Evolutionary conservation across 2,113 vertebrate genomes (phyloP).

Genomic region (Lampris megalopsis): DNA sequence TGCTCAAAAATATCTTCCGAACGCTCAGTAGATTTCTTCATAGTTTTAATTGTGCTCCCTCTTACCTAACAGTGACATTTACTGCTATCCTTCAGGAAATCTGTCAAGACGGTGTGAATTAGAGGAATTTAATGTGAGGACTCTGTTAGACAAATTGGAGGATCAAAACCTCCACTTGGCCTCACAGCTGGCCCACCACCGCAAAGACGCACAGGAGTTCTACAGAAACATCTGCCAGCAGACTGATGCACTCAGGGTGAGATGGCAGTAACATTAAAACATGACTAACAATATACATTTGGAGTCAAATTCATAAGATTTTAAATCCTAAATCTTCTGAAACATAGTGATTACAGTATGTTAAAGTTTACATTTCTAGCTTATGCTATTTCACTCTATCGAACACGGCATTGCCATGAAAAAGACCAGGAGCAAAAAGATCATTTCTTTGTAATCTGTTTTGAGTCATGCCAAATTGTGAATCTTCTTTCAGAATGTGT

Average conservation of each 20-base stretch:
- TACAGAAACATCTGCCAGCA: constrained; percentile 85
- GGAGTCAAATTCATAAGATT: not conserved
- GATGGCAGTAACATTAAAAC: constrained; percentile 5
- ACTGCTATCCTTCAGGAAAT: constrained; percentile 66
- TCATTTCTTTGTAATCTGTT: not conserved
- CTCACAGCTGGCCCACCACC: constrained; percentile 89
- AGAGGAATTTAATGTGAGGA: constrained; percentile 92
- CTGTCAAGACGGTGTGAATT: constrained; percentile 62
- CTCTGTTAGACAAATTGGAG: constrained; percentile 93
- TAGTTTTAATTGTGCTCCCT: not conserved
- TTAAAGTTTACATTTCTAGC: too few species aligned
- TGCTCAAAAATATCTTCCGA: too few species aligned
- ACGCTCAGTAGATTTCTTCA: not conserved
- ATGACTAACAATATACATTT: too few species aligned
- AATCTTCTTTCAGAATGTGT: constrained; percentile 77
- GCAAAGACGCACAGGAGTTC: constrained; percentile 86
- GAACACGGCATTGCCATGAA: not conserved
- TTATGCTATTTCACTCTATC: too few species aligned
- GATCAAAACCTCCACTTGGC: constrained; percentile 93
- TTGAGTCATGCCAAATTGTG: not conserved
- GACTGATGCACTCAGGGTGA: constrained; percentile 84
- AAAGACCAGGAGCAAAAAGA: not conserved
- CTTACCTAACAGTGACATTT: not conserved
- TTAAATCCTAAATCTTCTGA: not conserved
- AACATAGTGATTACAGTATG: not conserved